These are phyloP conservation scores for Xiphias gladius DNA, from an alignment of 2,113 vertebrate species.

Conservation along the genomic window DNA sequence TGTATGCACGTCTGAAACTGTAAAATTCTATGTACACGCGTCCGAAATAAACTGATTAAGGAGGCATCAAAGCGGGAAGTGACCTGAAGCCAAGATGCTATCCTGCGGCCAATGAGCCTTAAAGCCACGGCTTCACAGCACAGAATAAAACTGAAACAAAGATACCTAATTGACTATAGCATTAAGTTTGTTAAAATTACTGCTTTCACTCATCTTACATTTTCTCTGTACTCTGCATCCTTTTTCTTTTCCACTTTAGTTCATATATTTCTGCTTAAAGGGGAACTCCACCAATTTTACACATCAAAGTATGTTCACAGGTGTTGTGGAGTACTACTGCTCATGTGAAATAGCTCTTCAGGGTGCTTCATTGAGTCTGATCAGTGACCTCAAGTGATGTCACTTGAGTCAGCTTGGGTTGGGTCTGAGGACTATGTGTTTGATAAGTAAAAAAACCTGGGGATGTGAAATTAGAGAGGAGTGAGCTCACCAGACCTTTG, in stretches of 20 bases:
- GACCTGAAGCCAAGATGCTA: conserved; percentile 6
- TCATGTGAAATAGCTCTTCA: not conserved
- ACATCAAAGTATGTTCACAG: no score
- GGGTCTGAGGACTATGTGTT: no score
- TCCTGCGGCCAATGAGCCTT: conserved; percentile 30
- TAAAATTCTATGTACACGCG: no score
- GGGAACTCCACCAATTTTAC: not conserved
- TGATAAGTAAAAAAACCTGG: no score
- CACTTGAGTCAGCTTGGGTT: no score
- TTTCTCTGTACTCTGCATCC: not conserved
- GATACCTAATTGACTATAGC: not conserved
- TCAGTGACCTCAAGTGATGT: no score
- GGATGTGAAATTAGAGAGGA: no score
- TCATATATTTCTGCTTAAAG: not conserved
- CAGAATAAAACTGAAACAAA: conserved; percentile 36
- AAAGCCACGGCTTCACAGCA: conserved; percentile 43
- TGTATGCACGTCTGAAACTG: no score
- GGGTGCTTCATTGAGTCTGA: no score
- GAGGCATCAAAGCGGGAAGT: conserved; percentile 46
- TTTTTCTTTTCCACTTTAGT: not conserved
- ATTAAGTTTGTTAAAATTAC: not conserved
- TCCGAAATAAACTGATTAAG: conserved; percentile 66
- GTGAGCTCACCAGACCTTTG: no score
- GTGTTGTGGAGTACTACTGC: not conserved
- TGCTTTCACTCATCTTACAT: conserved; percentile 2